Conservation (phyloP, 2,797 vertebrate species). For the Propithecus perrieri region DNA sequence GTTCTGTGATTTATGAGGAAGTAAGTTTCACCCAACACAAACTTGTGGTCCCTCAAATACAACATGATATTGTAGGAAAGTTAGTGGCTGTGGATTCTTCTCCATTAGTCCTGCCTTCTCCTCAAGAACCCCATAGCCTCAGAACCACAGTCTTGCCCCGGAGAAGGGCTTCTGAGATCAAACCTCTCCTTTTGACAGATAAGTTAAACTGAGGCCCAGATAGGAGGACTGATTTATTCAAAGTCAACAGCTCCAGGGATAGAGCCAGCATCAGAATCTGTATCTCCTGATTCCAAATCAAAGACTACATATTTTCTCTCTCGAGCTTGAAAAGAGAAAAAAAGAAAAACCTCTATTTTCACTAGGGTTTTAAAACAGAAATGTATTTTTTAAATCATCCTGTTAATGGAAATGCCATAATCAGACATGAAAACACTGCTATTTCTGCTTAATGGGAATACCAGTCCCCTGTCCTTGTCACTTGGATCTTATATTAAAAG, state of each 20-base stretch:
- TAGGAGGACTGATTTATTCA: not conserved
- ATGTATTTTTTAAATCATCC: slow-evolving; percentile 70
- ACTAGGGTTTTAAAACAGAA: slow-evolving; percentile 55
- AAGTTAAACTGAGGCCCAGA: not conserved
- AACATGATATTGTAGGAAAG: not conserved
- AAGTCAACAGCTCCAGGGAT: not conserved
- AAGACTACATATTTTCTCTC: not conserved
- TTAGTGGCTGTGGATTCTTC: not conserved
- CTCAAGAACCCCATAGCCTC: not conserved
- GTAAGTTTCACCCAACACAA: not conserved
- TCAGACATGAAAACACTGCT: slow-evolving; percentile 73
- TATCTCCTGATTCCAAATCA: not conserved
- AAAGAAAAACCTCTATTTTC: slow-evolving; percentile 60
- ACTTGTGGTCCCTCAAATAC: not conserved
- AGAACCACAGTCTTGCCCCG: not conserved
- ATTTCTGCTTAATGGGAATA: slow-evolving; percentile 80
- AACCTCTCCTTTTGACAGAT: not conserved
- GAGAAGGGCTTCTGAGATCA: not conserved
- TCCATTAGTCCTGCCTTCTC: not conserved
- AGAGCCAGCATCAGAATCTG: not conserved
- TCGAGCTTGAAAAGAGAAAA: slow-evolving; percentile 60
- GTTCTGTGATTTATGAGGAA: not conserved
- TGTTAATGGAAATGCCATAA: slow-evolving; percentile 82
- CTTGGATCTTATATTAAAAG: slow-evolving; percentile 62
- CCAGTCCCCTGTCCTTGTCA: slow-evolving; percentile 77